Evolutionary conservation across 1,140 invertebrate species (phyloP).

Genomic region (Rhynchophorus ferrugineus): DNA sequence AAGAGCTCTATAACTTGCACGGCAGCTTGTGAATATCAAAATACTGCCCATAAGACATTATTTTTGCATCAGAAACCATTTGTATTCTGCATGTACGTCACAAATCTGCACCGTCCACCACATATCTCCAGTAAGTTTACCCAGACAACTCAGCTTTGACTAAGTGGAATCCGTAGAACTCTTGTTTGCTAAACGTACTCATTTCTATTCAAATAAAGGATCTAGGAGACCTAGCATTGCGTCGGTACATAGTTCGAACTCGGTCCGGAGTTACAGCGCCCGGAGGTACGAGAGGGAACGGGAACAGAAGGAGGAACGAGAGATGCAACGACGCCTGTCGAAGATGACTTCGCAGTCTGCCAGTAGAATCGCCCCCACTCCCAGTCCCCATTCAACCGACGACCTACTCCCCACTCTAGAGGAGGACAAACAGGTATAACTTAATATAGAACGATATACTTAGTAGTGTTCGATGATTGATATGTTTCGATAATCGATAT

Average conservation of each 20-base stretch:
- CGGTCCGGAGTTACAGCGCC: slow-evolving; percentile 69
- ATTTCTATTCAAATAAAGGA: slow-evolving; percentile 46
- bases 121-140: too few relatives aligned
- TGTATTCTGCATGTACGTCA: too few relatives aligned
- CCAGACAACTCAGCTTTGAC: too few relatives aligned
- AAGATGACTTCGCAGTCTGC: slow-evolving; percentile 44
- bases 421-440: slow-evolving; percentile 59
- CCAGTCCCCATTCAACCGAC: slow-evolving; percentile 69
- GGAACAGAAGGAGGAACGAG: slow-evolving; percentile 67
- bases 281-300: slow-evolving; percentile 66
- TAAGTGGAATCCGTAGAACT: too few relatives aligned
- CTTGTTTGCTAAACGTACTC: too few relatives aligned
- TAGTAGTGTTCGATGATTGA: too few relatives aligned
- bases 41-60: too few relatives aligned
- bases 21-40: too few relatives aligned
- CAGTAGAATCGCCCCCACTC: slow-evolving; percentile 51
- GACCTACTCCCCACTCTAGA: slow-evolving; percentile 66
- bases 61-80: too few relatives aligned
- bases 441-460: neutral
- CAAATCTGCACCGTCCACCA: too few relatives aligned
- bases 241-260: slow-evolving; percentile 71
- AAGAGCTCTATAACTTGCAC: too few relatives aligned
- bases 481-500: too few relatives aligned
- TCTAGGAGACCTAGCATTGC: slow-evolving; percentile 73
- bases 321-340: slow-evolving; percentile 62